phyloP scores from a whole-genome alignment of 2,888 invertebrate genomes.

The Athalia rosae region DNA sequence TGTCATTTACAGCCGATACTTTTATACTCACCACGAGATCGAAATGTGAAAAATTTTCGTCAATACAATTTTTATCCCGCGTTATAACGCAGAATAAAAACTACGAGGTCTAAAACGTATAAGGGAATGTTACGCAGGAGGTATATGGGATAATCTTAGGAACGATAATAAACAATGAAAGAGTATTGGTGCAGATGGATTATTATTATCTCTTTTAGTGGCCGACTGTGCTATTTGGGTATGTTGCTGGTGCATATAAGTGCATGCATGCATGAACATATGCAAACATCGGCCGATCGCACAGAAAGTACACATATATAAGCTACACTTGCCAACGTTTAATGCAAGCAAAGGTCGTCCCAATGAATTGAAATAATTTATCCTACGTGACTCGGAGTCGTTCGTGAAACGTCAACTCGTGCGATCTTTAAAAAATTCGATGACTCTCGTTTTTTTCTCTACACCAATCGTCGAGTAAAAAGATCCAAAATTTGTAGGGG shows the following conservation, averaged over 20 bases:
- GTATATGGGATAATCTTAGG: neutral
- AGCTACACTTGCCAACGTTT: slow-evolving; percentile 11
- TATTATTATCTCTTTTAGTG: neutral
- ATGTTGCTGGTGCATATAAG: neutral
- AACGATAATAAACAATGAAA: slow-evolving; percentile 32
- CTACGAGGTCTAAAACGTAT: neutral
- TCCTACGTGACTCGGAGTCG: neutral
- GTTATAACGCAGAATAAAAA: neutral
- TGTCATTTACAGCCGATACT: no score
- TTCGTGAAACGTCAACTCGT: no score
- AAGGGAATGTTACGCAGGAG: neutral
- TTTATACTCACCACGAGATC: no score
- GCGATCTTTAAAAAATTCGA: no score
- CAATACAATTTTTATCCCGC: no score
- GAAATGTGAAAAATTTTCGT: no score
- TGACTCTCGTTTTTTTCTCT: no score
- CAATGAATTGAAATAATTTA: slow-evolving; percentile 22
- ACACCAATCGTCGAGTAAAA: no score
- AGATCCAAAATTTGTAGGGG: no score
- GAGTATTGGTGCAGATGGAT: neutral
- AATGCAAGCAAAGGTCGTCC: slow-evolving; percentile 12
- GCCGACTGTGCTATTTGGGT: slow-evolving; percentile 20
- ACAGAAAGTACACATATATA: neutral
- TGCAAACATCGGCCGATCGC: neutral
- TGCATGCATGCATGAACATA: no score